Evolutionary conservation across 2,888 invertebrate genomes (phyloP), one percentile per base, ranked within the genome.

Genomic region (Drosophila stalkeri): DNA sequence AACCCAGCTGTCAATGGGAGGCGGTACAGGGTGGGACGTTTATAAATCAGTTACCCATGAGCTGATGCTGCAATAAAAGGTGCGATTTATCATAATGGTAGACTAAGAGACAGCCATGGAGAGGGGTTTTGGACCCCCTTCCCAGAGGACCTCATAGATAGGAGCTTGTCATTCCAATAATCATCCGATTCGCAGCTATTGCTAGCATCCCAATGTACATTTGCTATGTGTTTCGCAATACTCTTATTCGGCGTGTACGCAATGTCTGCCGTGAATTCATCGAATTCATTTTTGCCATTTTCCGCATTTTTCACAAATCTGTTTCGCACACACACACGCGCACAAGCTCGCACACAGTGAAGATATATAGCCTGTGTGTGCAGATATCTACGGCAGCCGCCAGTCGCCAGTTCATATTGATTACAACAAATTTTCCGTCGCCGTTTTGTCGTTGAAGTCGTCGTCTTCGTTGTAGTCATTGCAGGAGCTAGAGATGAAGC

Each of bases 11-110:
- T 44, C 39, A 46, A 46, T 23, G 35, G 49, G 12, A 14, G 35
- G 33, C 3, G 6, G 20, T 20, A 31, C n/a, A 20, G 37, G 41
- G 18, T 39, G 31, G 55, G 47, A 44, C 75, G 47, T 82, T 90
- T 90, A 75, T 82, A 86, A 85, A 90, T 85, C 90, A 85, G 85
- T 85, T 90, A 90, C 80, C 80, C 71, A 74, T 83, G 89, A 86
- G 90, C 90, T 86, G 85, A 90, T 82, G 89, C 78, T 86, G 90
- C 90, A 86, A 88, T 86, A 86, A 90, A 86, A 90, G 86, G 90
- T 90, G 90, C 86, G 89, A 90, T 90, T 86, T 90, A 88, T 90
- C 89, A 90, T 86, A 90, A 88, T 90, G 80, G 66, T 64, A 68
- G 69, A 68, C 27, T 49, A 70, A 23, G 66, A 43, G 20, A 14